phyloP scores from a whole-genome alignment of 2,888 invertebrate genomes.

The Pollenia angustigena region DNA sequence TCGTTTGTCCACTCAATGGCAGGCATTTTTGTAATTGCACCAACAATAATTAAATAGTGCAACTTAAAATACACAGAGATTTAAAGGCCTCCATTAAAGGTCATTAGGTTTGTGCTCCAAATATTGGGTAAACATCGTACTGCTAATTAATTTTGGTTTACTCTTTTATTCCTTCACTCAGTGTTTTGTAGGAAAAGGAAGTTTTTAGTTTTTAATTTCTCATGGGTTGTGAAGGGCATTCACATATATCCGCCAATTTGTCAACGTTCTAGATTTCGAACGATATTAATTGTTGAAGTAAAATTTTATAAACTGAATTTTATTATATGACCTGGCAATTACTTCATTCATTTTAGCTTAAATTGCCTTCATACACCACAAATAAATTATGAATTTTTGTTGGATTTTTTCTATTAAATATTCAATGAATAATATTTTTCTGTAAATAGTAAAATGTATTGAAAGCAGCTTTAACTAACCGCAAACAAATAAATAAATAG shows the following conservation, averaged over 20 bases:
- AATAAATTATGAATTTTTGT: background rate
- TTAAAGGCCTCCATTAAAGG: constrained; percentile 77
- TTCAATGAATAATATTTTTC: constrained; percentile 21
- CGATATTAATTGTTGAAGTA: constrained; percentile 17
- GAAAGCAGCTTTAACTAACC: constrained; percentile 41
- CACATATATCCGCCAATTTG: constrained; percentile 68
- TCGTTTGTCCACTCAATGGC: background rate
- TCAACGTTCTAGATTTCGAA: constrained; percentile 63
- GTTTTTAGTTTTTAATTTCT: constrained; percentile 8
- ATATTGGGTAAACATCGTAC: background rate
- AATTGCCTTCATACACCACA: background rate
- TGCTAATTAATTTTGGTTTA: constrained; percentile 29
- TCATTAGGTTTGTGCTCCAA: constrained; percentile 76
- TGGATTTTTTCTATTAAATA: constrained; percentile 1
- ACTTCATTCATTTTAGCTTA: background rate
- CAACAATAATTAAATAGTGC: constrained; percentile 59
- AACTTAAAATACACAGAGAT: constrained; percentile 27
- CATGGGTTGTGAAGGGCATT: background rate
- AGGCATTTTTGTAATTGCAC: constrained; percentile 56
- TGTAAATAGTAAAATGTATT: background rate
- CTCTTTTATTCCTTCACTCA: background rate
- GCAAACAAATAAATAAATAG: constrained; percentile 46
- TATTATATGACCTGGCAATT: background rate
- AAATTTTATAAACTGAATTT: background rate
- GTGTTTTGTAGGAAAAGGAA: background rate